Percentiles rank a stretch among this genome's conserved stretches.
These are phyloP conservation scores for Eriocheir sinensis DNA, from an alignment of 1,140 invertebrate genomes.

Conservation along the genomic window DNA sequence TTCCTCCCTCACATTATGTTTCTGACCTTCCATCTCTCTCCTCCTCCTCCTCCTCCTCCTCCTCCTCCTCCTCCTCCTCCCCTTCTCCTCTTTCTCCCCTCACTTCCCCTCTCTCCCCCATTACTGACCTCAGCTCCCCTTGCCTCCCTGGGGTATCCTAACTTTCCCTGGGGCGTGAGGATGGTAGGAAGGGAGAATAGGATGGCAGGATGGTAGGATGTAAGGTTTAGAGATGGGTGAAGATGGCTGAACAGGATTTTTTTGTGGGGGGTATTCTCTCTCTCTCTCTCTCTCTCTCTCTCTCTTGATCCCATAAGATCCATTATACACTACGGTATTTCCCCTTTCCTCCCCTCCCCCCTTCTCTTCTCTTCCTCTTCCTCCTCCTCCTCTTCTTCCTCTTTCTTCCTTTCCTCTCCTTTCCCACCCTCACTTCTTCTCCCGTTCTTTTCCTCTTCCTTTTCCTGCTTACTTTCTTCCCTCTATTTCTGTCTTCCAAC, in stretches of 20 bases:
- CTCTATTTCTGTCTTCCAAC: neutral
- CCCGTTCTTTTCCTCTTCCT: neutral
- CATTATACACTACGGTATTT: neutral
- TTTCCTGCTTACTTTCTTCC: neutral
- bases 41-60: too few species aligned
- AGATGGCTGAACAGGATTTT: too few species aligned
- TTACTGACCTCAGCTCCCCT: neutral
- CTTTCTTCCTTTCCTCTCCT: neutral
- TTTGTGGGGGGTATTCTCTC: too few species aligned
- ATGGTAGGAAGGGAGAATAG: too few species aligned
- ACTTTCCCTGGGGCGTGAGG: neutral
- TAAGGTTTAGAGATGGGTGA: too few species aligned
- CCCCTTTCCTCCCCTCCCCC: neutral
- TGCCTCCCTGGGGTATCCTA: neutral
- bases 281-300: too few species aligned
- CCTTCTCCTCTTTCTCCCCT: too few species aligned
- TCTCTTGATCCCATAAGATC: neutral
- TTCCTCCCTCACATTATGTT: too few species aligned
- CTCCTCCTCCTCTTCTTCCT: neutral
- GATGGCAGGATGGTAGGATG: too few species aligned
- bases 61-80: too few species aligned
- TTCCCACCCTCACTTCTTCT: neutral
- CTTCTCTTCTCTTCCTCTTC: neutral
- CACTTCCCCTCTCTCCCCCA: neutral
- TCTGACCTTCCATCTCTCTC: too few species aligned